Evolutionary conservation across 1,140 invertebrate genomes (phyloP).

Genomic region (Argopecten irradians): DNA sequence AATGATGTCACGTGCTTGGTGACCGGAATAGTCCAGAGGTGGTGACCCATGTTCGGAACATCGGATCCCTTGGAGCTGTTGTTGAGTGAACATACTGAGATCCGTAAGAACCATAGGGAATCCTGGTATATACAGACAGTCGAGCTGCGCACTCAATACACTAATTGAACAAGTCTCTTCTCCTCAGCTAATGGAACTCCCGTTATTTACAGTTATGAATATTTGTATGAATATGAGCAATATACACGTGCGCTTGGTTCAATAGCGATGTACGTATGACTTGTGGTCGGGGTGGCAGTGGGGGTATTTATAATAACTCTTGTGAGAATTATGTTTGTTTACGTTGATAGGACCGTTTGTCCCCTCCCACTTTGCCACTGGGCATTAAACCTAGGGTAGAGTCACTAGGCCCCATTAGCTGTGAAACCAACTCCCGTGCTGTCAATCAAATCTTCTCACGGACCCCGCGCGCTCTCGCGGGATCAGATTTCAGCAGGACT

Average conservation of each 20-base stretch:
- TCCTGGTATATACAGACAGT: background rate
- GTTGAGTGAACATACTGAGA: background rate
- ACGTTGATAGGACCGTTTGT: slow-evolving; percentile 5
- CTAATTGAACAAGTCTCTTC: slow-evolving; percentile 16
- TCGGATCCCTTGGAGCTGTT: background rate
- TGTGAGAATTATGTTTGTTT: slow-evolving; percentile 8
- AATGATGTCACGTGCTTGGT: background rate
- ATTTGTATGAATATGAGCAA: slow-evolving; percentile 18
- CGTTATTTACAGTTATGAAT: slow-evolving; percentile 3
- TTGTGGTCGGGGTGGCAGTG: background rate
- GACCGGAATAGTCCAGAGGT: background rate
- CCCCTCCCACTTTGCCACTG: slow-evolving; percentile 5
- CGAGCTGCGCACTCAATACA: background rate
- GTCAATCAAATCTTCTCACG: slow-evolving; percentile 15
- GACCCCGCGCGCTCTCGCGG: background rate
- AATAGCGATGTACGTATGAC: background rate
- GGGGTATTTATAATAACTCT: slow-evolving; percentile 22
- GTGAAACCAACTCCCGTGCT: slow-evolving; percentile 12
- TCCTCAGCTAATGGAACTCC: slow-evolving; percentile 6
- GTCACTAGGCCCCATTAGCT: background rate
- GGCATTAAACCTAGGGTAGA: background rate
- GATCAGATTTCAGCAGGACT: background rate
- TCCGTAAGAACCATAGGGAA: background rate
- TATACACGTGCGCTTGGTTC: slow-evolving; percentile 14
- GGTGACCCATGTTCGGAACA: background rate